These are phyloP conservation scores for Turdus rufiventris DNA, from an alignment of 2,113 vertebrate species.

Conservation along the genomic window DNA sequence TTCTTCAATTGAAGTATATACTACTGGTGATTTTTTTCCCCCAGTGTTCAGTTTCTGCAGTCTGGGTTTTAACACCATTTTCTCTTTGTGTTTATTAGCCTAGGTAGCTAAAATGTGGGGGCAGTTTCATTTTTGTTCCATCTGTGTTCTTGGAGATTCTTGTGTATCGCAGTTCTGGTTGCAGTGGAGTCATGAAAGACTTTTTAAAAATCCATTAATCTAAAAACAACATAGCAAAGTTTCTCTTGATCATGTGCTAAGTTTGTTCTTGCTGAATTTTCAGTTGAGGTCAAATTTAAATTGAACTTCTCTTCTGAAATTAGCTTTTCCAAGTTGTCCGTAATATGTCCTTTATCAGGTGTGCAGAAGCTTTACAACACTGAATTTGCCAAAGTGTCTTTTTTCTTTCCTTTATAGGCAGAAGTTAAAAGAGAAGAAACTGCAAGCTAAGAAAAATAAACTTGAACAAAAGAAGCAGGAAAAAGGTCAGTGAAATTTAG, in stretches of 20 bases:
- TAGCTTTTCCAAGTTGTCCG: not conserved
- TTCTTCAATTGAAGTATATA: not conserved
- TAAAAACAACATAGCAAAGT: not conserved
- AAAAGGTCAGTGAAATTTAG: slow-evolving; percentile 61
- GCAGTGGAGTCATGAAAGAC: not conserved
- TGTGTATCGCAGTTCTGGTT: not conserved
- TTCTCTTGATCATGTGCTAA: not conserved
- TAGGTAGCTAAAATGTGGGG: not conserved
- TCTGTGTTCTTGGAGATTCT: not conserved
- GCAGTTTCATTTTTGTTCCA: not conserved
- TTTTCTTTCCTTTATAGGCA: slow-evolving; percentile 69
- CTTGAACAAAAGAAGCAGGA: slow-evolving; percentile 69
- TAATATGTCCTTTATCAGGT: not conserved
- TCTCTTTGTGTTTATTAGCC: not conserved
- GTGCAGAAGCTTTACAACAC: not conserved
- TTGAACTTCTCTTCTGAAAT: not conserved
- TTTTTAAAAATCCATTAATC: not conserved
- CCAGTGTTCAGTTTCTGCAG: not conserved
- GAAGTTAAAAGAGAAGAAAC: slow-evolving; percentile 83
- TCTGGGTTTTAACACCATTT: not conserved
- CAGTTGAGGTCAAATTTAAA: not conserved
- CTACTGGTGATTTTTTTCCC: not conserved
- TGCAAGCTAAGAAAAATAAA: slow-evolving; percentile 78
- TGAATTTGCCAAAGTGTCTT: not conserved
- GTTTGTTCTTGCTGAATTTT: not conserved